Evolutionary conservation across 2,888 invertebrate species (phyloP).

Genomic region (Rhingia campestris): DNA sequence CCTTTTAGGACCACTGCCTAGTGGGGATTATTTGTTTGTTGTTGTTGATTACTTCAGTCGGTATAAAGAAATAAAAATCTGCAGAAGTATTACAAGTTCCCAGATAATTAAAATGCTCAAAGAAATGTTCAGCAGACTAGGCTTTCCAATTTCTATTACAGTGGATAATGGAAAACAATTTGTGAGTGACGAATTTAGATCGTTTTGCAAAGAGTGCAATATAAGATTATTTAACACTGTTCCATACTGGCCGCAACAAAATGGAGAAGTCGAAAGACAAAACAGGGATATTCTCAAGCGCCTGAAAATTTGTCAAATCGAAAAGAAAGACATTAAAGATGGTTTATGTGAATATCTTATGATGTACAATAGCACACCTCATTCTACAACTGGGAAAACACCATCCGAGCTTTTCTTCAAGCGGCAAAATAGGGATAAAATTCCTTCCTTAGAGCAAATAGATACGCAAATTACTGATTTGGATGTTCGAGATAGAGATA

Average conservation of each 20-base stretch:
- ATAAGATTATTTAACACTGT: no score
- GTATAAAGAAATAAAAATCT: neutral
- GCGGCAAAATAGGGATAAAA: constrained; percentile 74
- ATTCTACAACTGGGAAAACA: constrained; percentile 76
- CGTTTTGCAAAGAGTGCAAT: no score
- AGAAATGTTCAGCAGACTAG: constrained; percentile 76
- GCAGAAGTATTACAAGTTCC: constrained; percentile 32
- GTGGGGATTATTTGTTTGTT: constrained; percentile 40
- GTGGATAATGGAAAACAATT: constrained; percentile 70
- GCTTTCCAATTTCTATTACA: constrained; percentile 71
- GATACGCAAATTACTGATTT: neutral
- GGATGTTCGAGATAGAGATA: constrained; percentile 24
- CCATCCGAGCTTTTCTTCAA: constrained; percentile 75
- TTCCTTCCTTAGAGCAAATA: constrained; percentile 57
- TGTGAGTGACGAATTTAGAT: no score
- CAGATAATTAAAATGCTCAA: constrained; percentile 32
- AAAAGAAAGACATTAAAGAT: constrained; percentile 68
- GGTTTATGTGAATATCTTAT: constrained; percentile 62
- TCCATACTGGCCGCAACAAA: constrained; percentile 33
- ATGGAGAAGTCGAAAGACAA: constrained; percentile 76
- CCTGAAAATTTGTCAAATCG: constrained; percentile 70
- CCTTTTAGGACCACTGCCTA: constrained; percentile 19
- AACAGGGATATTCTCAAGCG: constrained; percentile 76
- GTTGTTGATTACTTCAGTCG: constrained; percentile 43
- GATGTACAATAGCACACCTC: constrained; percentile 73